phyloP scores from a whole-genome alignment of 2,797 vertebrate genomes.

The Lerista edwardsae region DNA sequence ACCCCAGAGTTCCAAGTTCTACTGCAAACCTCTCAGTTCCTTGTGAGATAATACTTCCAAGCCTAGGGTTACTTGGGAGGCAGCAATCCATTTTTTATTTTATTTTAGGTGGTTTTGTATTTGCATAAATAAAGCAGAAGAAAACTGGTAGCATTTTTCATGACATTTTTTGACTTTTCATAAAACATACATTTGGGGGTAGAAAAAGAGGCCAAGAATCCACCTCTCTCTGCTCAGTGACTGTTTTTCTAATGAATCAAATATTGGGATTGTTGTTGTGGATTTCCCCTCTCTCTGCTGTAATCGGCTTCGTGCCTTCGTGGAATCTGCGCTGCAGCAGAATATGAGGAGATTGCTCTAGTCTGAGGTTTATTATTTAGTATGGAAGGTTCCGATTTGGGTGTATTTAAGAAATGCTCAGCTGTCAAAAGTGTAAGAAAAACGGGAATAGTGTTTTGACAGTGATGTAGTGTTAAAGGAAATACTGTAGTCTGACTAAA shows the following conservation, averaged over 20 bases:
- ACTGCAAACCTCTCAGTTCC: neutral
- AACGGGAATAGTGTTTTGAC: constrained; percentile 84
- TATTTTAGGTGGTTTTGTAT: constrained; percentile 20
- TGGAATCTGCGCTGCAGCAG: constrained; percentile 64
- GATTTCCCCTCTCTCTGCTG: constrained; percentile 27
- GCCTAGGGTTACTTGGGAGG: neutral
- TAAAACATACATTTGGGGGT: neutral
- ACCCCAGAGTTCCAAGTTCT: neutral
- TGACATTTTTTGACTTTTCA: constrained; percentile 2
- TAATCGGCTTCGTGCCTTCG: constrained; percentile 39
- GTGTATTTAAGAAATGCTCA: constrained; percentile 83
- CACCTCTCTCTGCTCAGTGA: neutral
- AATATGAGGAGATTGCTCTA: constrained; percentile 70
- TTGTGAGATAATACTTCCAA: neutral
- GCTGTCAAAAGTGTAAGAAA: constrained; percentile 83
- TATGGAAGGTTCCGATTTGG: constrained; percentile 81
- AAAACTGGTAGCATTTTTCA: constrained; percentile 2
- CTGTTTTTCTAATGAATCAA: constrained; percentile 36
- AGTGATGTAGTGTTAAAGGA: constrained; percentile 81
- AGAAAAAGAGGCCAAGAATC: neutral
- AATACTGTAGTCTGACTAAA: constrained; percentile 82
- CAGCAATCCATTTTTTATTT: neutral
- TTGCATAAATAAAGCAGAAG: constrained; percentile 34
- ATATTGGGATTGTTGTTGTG: constrained; percentile 38
- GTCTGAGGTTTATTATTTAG: constrained; percentile 79